phyloP scores from a whole-genome alignment of 1,140 invertebrate genomes.

The Drosophila subpulchrella region DNA sequence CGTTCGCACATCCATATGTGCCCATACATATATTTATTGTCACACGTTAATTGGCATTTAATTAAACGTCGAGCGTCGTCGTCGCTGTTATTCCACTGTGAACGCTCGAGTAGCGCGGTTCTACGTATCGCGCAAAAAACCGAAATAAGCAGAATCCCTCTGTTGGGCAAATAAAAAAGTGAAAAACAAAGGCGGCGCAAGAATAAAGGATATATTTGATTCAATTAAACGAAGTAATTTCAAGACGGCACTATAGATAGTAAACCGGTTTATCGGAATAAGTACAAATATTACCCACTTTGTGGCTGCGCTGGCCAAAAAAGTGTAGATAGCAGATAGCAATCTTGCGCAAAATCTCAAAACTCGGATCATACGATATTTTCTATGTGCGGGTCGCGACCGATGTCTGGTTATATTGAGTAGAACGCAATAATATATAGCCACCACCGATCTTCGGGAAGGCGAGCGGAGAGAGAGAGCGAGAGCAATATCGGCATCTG shows the following conservation, averaged over 20 bases:
- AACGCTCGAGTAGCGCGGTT: constrained; percentile 59
- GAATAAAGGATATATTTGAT: constrained; percentile 53
- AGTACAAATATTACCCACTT: constrained; percentile 2
- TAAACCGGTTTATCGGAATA: constrained; percentile 33
- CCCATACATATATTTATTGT: constrained; percentile 62
- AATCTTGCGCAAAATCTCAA: constrained; percentile 42
- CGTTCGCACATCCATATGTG: constrained; percentile 24
- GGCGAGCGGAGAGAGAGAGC: constrained; percentile 22
- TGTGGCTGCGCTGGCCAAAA: constrained; percentile 26
- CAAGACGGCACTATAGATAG: not conserved
- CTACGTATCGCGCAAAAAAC: constrained; percentile 23
- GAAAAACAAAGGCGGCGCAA: constrained; percentile 33
- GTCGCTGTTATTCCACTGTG: constrained; percentile 64
- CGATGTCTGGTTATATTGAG: constrained; percentile 76
- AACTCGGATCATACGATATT: constrained; percentile 76
- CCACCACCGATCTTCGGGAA: constrained; percentile 15
- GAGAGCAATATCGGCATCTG: constrained; percentile 30
- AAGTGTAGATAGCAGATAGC: constrained; percentile 15
- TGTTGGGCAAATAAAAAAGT: constrained; percentile 19
- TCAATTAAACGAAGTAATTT: constrained; percentile 45
- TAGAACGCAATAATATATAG: constrained; percentile 67
- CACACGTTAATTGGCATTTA: constrained; percentile 82
- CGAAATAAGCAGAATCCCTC: not conserved
- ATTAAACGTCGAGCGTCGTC: constrained; percentile 68
- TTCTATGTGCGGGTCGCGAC: constrained; percentile 69